These are phyloP conservation scores for Trachurus trachurus DNA, from an alignment of 2,797 vertebrate genomes.

Conservation along the genomic window DNA sequence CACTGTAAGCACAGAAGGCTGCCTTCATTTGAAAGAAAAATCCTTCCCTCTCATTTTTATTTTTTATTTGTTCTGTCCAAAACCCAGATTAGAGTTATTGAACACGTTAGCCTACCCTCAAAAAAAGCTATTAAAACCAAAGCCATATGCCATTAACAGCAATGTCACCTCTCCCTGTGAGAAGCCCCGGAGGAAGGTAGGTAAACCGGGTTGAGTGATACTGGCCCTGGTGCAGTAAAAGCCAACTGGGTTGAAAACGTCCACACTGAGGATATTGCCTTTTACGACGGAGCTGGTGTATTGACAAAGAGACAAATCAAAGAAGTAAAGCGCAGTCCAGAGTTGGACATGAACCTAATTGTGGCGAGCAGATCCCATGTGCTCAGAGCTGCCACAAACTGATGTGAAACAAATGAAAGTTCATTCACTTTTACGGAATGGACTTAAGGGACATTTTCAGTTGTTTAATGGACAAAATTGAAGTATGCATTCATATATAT, in stretches of 20 bases:
- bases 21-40: slow-evolving; percentile 35
- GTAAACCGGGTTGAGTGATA: slow-evolving; percentile 53
- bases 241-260: slow-evolving; percentile 61
- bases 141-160: slow-evolving; percentile 43
- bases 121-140: slow-evolving; percentile 34
- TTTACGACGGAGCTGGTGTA: slow-evolving; percentile 46
- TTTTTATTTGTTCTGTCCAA: slow-evolving; percentile 14
- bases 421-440: neutral
- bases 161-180: slow-evolving; percentile 27
- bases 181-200: slow-evolving; percentile 31
- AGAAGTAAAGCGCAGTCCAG: slow-evolving; percentile 45
- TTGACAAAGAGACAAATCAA: slow-evolving; percentile 64
- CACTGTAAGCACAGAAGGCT: slow-evolving; percentile 30
- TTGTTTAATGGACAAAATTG: no score
- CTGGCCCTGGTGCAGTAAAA: slow-evolving; percentile 57
- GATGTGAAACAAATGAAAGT: neutral
- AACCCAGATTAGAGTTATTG: slow-evolving; percentile 37
- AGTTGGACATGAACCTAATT: slow-evolving; percentile 35
- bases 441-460: neutral
- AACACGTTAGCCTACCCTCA: neutral
- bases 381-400: neutral
- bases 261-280: slow-evolving; percentile 50
- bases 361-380: neutral
- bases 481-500: no score
- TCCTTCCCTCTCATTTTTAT: neutral